Conservation (phyloP, 2,797 vertebrate species). For the Natrix natrix region DNA sequence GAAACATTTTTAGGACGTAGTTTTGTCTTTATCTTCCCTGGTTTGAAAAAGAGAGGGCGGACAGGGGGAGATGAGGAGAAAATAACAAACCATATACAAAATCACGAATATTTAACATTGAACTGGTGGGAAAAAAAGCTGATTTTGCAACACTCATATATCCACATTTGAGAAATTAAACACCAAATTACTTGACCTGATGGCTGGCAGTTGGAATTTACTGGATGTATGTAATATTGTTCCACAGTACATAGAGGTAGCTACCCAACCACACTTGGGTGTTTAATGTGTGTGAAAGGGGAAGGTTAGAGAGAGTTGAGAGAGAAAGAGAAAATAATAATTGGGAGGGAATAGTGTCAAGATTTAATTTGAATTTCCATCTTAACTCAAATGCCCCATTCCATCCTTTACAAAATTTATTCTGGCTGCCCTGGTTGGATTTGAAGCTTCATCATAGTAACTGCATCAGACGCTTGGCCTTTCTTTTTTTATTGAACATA, state of each 20-base stretch:
- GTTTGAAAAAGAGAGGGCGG: too few species aligned
- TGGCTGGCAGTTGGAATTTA: background rate
- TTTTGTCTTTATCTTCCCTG: background rate
- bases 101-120: background rate
- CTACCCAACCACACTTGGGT: background rate
- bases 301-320: background rate
- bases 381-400: background rate
- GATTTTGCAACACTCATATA: background rate
- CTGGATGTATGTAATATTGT: background rate
- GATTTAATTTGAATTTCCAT: background rate
- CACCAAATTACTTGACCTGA: background rate
- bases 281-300: background rate
- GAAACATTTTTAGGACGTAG: background rate
- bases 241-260: background rate
- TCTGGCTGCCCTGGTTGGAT: background rate
- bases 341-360: background rate
- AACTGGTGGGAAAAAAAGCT: background rate
- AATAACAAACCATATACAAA: background rate
- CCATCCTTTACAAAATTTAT: background rate
- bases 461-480: too few species aligned
- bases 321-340: background rate
- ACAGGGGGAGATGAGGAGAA: background rate
- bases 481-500: background rate
- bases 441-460: background rate
- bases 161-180: background rate